phyloP scores from a whole-genome alignment of 2,113 vertebrate species.

The Engystomops pustulosus region DNA sequence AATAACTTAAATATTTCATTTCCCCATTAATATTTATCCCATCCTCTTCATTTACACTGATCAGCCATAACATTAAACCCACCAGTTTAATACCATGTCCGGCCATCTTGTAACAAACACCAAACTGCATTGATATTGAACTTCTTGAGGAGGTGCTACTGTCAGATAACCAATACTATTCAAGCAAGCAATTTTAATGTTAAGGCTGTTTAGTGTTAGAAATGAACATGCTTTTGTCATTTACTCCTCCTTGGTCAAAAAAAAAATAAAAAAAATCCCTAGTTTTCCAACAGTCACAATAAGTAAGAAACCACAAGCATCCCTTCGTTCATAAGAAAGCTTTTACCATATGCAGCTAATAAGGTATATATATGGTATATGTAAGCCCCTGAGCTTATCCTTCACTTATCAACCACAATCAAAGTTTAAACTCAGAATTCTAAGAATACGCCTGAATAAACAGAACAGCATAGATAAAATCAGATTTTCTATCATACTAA shows the following conservation, averaged over 20 bases:
- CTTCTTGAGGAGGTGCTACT: too few species aligned
- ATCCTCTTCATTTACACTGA: neutral
- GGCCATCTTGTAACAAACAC: too few species aligned
- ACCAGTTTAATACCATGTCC: too few species aligned
- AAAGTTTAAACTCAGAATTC: slow-evolving; percentile 5
- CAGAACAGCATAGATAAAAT: neutral
- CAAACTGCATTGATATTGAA: too few species aligned
- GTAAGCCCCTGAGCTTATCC: neutral
- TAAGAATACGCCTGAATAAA: slow-evolving; percentile 15
- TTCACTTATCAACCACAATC: neutral
- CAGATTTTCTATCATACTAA: neutral
- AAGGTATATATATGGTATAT: neutral
- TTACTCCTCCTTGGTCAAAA: neutral
- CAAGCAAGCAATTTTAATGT: neutral
- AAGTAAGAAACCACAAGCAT: neutral
- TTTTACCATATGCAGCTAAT: slow-evolving; percentile 27
- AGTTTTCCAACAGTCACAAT: neutral
- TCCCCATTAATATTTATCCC: neutral
- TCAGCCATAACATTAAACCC: neutral
- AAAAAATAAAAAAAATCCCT: neutral
- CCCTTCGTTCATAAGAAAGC: neutral
- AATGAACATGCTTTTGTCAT: neutral
- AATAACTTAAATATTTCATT: neutral
- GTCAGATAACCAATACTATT: too few species aligned
- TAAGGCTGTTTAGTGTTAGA: neutral